Percentiles rank a stretch among this genome's conserved stretches.
Evolutionary conservation across 2,888 invertebrate species (phyloP).

Genomic region (Drosophila rubida): DNA sequence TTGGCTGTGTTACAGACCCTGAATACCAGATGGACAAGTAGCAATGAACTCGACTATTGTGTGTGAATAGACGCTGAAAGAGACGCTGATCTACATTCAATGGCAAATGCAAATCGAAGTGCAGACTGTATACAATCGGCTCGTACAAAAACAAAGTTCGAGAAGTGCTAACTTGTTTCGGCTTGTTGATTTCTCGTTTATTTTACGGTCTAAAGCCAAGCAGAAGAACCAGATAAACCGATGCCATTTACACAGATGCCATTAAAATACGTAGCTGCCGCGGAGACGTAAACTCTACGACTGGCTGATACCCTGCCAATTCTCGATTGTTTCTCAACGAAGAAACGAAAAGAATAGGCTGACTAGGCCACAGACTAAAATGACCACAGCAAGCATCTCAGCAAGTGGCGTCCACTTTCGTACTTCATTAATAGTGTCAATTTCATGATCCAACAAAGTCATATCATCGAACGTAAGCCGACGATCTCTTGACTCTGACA

Average conservation of each 20-base stretch:
- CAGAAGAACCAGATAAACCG: conserved; percentile 18
- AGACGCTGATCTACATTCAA: conserved; percentile 39
- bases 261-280: neutral
- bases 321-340: too few relatives aligned
- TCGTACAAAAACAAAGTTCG: neutral
- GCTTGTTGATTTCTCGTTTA: conserved; percentile 19
- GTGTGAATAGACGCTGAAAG: conserved; percentile 6
- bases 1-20: conserved; percentile 21
- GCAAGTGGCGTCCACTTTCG: conserved; percentile 40
- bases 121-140: neutral
- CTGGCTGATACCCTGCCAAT: neutral
- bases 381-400: conserved; percentile 19
- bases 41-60: conserved; percentile 54
- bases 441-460: neutral
- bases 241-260: conserved; percentile 17
- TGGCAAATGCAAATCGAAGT: conserved; percentile 45
- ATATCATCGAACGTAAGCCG: neutral
- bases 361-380: conserved; percentile 26
- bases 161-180: conserved; percentile 24
- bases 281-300: neutral
- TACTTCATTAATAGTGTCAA: conserved; percentile 14
- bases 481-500: neutral
- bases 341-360: neutral
- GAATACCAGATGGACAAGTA: conserved; percentile 17
- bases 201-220: neutral